These are phyloP conservation scores for Drosophila lacicola DNA, from an alignment of 2,888 invertebrate species.

Conservation along the genomic window DNA sequence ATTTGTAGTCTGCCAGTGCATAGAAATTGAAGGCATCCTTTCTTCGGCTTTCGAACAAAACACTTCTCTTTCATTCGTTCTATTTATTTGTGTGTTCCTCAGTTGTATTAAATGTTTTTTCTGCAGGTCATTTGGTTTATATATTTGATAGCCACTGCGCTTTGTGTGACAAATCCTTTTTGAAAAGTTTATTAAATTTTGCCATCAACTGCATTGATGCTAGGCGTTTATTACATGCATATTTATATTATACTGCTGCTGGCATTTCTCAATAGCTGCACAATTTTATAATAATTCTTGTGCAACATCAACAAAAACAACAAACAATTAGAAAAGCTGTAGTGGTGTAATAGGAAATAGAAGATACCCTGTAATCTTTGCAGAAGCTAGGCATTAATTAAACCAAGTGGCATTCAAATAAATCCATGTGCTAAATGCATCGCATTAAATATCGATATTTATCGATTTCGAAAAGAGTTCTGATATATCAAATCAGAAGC, in stretches of 20 bases:
- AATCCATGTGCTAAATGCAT: neutral
- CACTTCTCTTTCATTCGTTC: too few relatives aligned
- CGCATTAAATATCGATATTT: neutral
- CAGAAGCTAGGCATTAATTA: too few relatives aligned
- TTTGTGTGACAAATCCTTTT: constrained; percentile 15
- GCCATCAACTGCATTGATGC: constrained; percentile 26
- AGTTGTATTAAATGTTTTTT: neutral
- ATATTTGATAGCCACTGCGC: neutral
- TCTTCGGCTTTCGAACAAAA: too few relatives aligned
- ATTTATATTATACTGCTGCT: neutral
- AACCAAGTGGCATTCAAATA: too few relatives aligned
- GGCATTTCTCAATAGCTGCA: constrained; percentile 14
- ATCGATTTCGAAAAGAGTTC: neutral
- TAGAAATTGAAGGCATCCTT: neutral
- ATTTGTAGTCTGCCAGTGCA: neutral
- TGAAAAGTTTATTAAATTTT: constrained; percentile 41
- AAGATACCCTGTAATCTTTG: neutral
- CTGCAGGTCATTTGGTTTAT: neutral
- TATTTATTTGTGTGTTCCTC: too few relatives aligned
- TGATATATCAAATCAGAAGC: too few relatives aligned
- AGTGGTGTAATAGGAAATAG: neutral
- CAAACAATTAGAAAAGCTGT: neutral
- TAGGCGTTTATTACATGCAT: neutral
- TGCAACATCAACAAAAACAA: neutral
- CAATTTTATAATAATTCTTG: neutral